Conservation (phyloP, 1,140 invertebrate species). For the Cydia fagiglandana region DNA sequence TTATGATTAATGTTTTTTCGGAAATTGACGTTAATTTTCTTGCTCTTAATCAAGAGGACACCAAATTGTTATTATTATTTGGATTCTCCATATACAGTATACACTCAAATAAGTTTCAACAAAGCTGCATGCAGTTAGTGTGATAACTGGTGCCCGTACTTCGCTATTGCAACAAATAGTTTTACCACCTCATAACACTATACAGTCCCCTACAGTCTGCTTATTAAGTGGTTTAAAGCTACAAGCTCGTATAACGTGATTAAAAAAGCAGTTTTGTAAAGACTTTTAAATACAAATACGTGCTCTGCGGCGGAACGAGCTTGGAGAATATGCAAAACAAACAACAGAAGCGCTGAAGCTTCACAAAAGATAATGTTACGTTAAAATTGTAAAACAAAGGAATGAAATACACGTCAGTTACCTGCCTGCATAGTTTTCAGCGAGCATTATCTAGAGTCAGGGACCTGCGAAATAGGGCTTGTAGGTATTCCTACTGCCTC, state of each 20-base stretch:
- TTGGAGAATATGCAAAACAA: conserved; percentile 23
- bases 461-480: conserved; percentile 13
- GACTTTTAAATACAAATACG: conserved; percentile 1
- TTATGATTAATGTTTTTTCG: too few relatives aligned
- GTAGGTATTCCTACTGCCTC: neutral
- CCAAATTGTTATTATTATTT: too few relatives aligned
- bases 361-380: conserved; percentile 26
- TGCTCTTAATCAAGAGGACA: too few relatives aligned
- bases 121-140: too few relatives aligned
- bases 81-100: too few relatives aligned
- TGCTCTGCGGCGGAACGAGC: conserved; percentile 2
- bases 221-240: neutral
- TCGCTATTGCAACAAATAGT: neutral
- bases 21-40: too few relatives aligned
- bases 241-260: neutral
- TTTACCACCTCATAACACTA: neutral
- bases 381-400: conserved; percentile 33
- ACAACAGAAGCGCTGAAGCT: conserved; percentile 19
- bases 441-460: conserved; percentile 13
- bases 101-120: too few relatives aligned
- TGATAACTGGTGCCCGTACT: neutral
- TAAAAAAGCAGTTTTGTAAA: conserved; percentile 8
- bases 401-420: conserved; percentile 48
- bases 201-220: neutral
- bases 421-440: conserved; percentile 30